Evolutionary conservation across 2,113 vertebrate species (phyloP).

Genomic region (Coptodon bakossiorum): DNA sequence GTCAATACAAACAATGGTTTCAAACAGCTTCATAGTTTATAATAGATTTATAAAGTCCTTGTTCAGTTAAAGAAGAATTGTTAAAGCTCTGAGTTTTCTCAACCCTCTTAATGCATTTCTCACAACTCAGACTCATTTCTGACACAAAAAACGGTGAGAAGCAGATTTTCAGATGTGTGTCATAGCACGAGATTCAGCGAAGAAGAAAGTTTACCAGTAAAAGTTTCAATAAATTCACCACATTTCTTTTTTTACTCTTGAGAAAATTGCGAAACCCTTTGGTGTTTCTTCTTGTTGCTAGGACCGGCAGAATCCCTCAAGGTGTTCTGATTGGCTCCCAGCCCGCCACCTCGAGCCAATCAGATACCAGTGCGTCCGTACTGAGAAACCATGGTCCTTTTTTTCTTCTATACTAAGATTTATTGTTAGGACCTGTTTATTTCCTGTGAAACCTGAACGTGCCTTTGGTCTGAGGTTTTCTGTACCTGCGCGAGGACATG

Average conservation of each 20-base stretch:
- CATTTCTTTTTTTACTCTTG: not conserved
- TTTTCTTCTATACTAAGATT: not conserved
- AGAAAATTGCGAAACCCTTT: not conserved
- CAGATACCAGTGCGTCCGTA: slow-evolving; percentile 35
- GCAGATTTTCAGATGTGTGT: not conserved
- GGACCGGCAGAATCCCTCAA: slow-evolving; percentile 25
- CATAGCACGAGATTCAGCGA: not conserved
- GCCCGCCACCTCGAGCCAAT: slow-evolving; percentile 29
- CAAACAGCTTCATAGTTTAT: not conserved
- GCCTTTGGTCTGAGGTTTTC: not conserved
- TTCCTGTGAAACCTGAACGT: not conserved
- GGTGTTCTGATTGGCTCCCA: slow-evolving; percentile 32
- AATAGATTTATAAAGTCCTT: not conserved
- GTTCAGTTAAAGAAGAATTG: not conserved
- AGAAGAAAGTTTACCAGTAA: not conserved
- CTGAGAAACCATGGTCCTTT: slow-evolving; percentile 9
- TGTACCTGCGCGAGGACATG: not conserved
- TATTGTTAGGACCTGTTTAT: not conserved
- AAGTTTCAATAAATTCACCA: not conserved
- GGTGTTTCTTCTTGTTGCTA: slow-evolving; percentile 45
- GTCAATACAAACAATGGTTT: not conserved
- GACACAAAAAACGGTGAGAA: not conserved
- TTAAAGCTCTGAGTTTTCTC: not conserved
- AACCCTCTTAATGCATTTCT: not conserved
- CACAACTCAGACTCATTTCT: not conserved